Evolutionary conservation across 2,888 invertebrate species (phyloP).

Genomic region (Drosophila planitibia): DNA sequence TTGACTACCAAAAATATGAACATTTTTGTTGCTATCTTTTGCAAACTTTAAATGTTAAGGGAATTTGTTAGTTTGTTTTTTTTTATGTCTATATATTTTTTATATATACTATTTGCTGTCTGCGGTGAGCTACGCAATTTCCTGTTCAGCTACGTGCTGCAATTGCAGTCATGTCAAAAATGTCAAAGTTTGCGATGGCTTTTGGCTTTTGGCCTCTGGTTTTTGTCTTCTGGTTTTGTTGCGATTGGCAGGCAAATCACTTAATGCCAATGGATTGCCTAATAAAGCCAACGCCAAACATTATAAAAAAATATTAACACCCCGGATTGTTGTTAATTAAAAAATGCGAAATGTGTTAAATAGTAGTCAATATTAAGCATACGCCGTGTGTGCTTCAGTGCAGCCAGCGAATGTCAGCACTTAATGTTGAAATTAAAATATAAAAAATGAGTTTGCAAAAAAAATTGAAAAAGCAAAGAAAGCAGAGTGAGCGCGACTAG

Average conservation of each 20-base stretch:
- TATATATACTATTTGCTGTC: conserved; percentile 17
- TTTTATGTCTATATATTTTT: background rate
- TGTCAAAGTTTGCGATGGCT: conserved; percentile 51
- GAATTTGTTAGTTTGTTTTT: conserved; percentile 17
- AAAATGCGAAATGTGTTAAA: conserved; percentile 39
- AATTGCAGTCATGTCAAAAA: conserved; percentile 69
- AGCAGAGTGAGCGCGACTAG: background rate
- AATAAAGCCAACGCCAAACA: conserved; percentile 43
- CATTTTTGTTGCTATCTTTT: conserved; percentile 21
- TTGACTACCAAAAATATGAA: conserved; percentile 57
- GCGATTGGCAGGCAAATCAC: conserved; percentile 39
- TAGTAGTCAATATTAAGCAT: background rate
- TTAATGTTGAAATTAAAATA: background rate
- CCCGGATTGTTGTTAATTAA: conserved; percentile 47
- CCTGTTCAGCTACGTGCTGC: conserved; percentile 67
- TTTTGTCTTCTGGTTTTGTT: conserved; percentile 23
- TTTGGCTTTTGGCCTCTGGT: conserved; percentile 16
- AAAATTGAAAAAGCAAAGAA: background rate
- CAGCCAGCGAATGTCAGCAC: background rate
- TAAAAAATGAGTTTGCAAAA: background rate
- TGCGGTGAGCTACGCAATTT: conserved; percentile 68
- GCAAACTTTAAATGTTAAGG: conserved; percentile 35
- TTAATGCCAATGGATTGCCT: conserved; percentile 41
- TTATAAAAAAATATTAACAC: conserved; percentile 35
- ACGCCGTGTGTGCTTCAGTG: background rate